These are phyloP conservation scores for Geodia barretti DNA, from an alignment of 37 sponge, comb jelly and placozoan species.

Conservation along the genomic window DNA sequence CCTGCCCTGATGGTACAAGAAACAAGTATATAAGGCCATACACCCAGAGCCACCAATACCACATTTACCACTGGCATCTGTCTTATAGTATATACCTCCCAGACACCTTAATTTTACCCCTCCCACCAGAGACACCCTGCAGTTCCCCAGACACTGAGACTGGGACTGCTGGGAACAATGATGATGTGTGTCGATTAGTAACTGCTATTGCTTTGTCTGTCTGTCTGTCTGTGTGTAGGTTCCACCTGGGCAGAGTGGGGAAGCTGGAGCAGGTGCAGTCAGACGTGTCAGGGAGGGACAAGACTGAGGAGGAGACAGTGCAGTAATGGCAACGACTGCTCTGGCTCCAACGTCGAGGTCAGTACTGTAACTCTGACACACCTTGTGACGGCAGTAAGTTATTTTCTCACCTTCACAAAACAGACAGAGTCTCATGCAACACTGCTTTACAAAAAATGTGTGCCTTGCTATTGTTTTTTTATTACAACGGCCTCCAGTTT, in stretches of 20 bases:
- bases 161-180: no score
- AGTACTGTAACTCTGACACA: slow-evolving; percentile 11
- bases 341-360: neutral
- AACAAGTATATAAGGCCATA: no score
- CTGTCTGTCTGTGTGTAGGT: neutral
- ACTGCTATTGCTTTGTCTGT: no score
- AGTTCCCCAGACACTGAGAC: neutral
- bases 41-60: no score
- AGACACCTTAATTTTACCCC: neutral
- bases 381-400: neutral
- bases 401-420: no score
- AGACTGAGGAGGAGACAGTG: neutral
- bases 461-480: no score
- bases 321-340: slow-evolving; percentile 4
- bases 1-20: slow-evolving; percentile 9
- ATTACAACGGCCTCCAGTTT: neutral
- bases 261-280: slow-evolving; percentile 6
- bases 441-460: no score
- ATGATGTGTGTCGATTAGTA: no score
- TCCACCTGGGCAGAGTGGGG: slow-evolving; percentile 4
- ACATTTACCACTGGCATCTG: no score
- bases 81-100: no score
- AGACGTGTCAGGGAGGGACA: slow-evolving; percentile 9
- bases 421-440: neutral
- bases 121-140: no score